Evolutionary conservation across 2,888 invertebrate genomes (phyloP).

Genomic region (Phragmatobia fuliginosa): DNA sequence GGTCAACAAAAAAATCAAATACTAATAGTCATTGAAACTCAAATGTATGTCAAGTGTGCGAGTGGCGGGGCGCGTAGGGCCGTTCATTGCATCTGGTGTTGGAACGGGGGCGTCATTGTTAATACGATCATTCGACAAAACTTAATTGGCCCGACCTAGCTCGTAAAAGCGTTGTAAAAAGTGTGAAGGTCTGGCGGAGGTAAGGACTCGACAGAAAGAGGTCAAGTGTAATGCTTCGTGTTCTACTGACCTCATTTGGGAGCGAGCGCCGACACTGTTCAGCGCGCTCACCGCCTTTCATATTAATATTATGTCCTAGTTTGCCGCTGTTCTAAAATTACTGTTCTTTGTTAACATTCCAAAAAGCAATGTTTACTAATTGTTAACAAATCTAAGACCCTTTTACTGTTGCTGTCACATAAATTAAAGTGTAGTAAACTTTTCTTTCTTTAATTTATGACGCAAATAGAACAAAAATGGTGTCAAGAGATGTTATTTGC

Average conservation of each 20-base stretch:
- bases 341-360: slow-evolving; percentile 51
- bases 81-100: slow-evolving; percentile 64
- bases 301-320: slow-evolving; percentile 74
- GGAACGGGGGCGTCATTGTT: slow-evolving; percentile 72
- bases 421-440: background rate
- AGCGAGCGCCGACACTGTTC: slow-evolving; percentile 63
- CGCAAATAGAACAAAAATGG: too few relatives aligned
- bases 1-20: slow-evolving; percentile 66
- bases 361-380: slow-evolving; percentile 29
- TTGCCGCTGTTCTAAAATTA: slow-evolving; percentile 68
- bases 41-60: slow-evolving; percentile 82
- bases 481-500: background rate
- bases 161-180: slow-evolving; percentile 85
- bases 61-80: slow-evolving; percentile 53
- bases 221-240: slow-evolving; percentile 86
- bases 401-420: background rate
- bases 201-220: slow-evolving; percentile 85
- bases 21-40: slow-evolving; percentile 75
- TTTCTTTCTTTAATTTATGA: too few relatives aligned
- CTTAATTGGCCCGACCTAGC: slow-evolving; percentile 85
- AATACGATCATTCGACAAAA: slow-evolving; percentile 72
- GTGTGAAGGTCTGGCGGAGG: slow-evolving; percentile 86
- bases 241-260: slow-evolving; percentile 85
- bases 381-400: background rate
- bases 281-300: slow-evolving; percentile 75